A percentile compares a stretch with the other conserved stretches of the same genome.
Conservation (phyloP, 2,888 invertebrate species). For the Nemapogon koenigi region DNA sequence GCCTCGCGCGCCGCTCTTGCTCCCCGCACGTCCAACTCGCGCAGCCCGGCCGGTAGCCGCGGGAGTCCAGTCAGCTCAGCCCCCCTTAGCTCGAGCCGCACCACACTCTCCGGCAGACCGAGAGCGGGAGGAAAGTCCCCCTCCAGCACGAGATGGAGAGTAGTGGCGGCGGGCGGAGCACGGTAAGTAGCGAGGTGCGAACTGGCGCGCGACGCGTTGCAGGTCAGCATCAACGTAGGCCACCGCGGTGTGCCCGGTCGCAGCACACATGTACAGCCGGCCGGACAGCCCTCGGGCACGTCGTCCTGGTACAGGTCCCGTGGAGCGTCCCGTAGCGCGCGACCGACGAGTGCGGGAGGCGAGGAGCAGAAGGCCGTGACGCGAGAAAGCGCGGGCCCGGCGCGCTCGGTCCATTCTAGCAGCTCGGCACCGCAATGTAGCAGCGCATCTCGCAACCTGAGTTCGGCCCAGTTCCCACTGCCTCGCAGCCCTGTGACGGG, state of each 20-base stretch:
- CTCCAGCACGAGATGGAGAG: neutral
- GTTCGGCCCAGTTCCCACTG: too few species aligned
- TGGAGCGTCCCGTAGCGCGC: neutral
- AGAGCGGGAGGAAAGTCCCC: slow-evolving; percentile 9
- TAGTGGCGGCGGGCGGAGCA: slow-evolving; percentile 2
- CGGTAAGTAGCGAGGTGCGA: neutral
- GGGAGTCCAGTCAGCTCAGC: neutral
- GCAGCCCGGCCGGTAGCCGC: neutral
- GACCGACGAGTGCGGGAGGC: slow-evolving; percentile 5
- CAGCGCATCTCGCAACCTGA: neutral
- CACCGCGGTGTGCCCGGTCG: neutral
- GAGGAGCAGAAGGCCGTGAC: slow-evolving; percentile 13
- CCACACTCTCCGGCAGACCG: slow-evolving; percentile 12
- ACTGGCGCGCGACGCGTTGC: neutral
- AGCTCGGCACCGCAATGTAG: too few species aligned
- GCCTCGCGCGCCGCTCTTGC: neutral
- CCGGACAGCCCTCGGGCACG: neutral
- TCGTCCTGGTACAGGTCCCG: neutral
- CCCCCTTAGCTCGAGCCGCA: slow-evolving; percentile 4
- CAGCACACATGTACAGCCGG: slow-evolving; percentile 2
- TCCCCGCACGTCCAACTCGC: neutral
- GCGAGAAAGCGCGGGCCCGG: slow-evolving; percentile 12
- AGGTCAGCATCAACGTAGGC: neutral
- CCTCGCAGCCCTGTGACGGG: too few species aligned
- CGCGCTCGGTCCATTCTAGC: too few species aligned